Evolutionary conservation across 2,113 vertebrate genomes (phyloP).

Genomic region (Copsychus sechellarum): DNA sequence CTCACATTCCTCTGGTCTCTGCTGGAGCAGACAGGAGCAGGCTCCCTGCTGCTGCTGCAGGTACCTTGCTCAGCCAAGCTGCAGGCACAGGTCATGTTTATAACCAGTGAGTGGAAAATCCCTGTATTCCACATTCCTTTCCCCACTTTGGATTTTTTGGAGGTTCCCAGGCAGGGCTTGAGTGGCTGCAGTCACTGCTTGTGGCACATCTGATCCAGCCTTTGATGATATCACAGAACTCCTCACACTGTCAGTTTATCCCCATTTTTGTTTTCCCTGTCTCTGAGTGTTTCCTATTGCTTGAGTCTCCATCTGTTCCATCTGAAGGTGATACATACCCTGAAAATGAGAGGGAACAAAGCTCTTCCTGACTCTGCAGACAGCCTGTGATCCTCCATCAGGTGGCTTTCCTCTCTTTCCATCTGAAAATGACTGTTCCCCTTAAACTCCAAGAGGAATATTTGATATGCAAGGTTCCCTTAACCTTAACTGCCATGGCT

Average conservation of each 20-base stretch:
- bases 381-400: background rate
- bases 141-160: background rate
- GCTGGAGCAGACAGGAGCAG: background rate
- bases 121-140: background rate
- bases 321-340: background rate
- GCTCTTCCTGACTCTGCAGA: background rate
- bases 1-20: background rate
- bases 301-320: background rate
- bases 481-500: background rate
- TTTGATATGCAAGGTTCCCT: background rate
- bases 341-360: background rate
- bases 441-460: background rate
- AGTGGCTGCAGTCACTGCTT: background rate
- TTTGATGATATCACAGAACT: background rate
- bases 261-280: background rate
- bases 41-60: slow-evolving; percentile 17
- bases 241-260: background rate
- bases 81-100: background rate
- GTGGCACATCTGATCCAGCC: fast-evolving
- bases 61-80: background rate
- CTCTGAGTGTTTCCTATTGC: background rate
- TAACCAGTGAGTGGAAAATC: background rate
- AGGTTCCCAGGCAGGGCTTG: background rate
- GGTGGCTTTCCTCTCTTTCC: background rate
- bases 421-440: background rate